A percentile compares a stretch with the other conserved stretches of the same genome.
Conservation (phyloP, 2,113 vertebrate genomes). For the Brachyhypopomus occidentalis region DNA sequence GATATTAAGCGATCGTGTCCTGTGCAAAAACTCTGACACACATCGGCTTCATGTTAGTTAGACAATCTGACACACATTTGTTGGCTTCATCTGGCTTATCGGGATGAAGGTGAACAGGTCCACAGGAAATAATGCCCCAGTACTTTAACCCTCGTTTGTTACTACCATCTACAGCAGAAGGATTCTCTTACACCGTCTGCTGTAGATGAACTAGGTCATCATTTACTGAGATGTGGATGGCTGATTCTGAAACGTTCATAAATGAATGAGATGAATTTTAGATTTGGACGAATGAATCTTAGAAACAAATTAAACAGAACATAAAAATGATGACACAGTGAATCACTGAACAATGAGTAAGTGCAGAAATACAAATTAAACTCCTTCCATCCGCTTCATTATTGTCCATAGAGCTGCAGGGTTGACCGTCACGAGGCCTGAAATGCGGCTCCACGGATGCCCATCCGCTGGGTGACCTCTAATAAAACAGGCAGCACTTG, state of each 20-base stretch:
- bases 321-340: not conserved
- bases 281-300: not conserved
- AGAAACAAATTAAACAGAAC: not conserved
- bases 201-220: conserved; percentile 13
- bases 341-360: not conserved
- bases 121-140: not conserved
- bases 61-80: conserved; percentile 4
- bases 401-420: not conserved
- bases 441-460: not conserved
- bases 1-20: not conserved
- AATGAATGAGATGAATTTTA: not conserved
- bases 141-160: conserved; percentile 11
- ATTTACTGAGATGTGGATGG: not conserved
- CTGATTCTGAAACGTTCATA: not conserved
- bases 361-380: not conserved
- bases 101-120: conserved; percentile 2
- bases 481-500: not conserved
- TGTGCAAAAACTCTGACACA: conserved; percentile 1
- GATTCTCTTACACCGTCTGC: not conserved
- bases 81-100: conserved; percentile 15
- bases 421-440: not conserved
- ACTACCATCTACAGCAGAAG: not conserved
- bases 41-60: too few species aligned
- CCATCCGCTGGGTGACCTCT: not conserved
- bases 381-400: not conserved